Evolutionary conservation across 2,888 invertebrate genomes (phyloP).

Genomic region (Embidobia sp.): DNA sequence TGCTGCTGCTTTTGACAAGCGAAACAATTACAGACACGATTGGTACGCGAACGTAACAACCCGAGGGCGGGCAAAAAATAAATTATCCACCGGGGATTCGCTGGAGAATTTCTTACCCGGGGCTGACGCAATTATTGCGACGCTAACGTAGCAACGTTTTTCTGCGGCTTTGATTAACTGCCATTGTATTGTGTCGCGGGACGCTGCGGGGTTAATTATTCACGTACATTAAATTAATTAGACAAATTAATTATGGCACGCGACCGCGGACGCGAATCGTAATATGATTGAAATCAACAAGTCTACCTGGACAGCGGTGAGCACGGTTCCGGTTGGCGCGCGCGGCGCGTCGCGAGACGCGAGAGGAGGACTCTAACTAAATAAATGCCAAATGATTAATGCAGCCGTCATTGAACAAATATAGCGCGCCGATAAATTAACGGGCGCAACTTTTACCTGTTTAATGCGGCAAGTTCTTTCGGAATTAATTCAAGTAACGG

Average conservation of each 20-base stretch:
- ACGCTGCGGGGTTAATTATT: constrained; percentile 19
- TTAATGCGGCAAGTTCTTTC: constrained; percentile 14
- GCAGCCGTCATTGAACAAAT: neutral
- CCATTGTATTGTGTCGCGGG: neutral
- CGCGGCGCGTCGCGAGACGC: too few relatives aligned
- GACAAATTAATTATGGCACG: constrained; percentile 33
- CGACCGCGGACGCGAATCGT: constrained; percentile 11
- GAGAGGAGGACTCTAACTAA: too few relatives aligned
- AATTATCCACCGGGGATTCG: constrained; percentile 4
- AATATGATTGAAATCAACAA: constrained; percentile 45
- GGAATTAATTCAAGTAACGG: constrained; percentile 22
- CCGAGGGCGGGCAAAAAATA: neutral
- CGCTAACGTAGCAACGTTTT: neutral
- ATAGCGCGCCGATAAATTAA: constrained; percentile 7
- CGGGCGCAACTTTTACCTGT: neutral
- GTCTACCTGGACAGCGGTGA: too few relatives aligned
- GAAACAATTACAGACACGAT: too few relatives aligned
- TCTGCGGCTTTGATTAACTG: constrained; percentile 19
- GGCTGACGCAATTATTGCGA: neutral
- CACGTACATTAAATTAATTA: constrained; percentile 24
- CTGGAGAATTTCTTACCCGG: constrained; percentile 1
- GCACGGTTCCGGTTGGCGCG: too few relatives aligned
- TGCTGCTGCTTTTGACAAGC: too few relatives aligned
- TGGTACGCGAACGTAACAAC: too few relatives aligned
- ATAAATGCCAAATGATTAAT: neutral